phyloP scores from a whole-genome alignment of 2,113 vertebrate species.

The Theristicus caerulescens region DNA sequence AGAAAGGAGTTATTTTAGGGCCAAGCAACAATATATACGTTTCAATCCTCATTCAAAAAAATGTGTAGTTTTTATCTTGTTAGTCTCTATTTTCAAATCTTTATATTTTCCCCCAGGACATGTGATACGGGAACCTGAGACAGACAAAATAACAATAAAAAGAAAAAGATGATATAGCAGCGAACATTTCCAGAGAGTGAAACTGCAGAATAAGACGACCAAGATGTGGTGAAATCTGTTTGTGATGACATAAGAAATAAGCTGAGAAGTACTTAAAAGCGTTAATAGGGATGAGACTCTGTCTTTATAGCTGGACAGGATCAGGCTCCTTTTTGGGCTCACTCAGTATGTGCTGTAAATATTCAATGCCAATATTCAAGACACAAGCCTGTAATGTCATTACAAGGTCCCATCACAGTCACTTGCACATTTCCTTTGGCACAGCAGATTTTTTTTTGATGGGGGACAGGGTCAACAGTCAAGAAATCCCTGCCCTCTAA shows the following conservation, averaged over 20 bases:
- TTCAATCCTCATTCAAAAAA: background rate
- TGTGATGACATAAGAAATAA: background rate
- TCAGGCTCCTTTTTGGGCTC: background rate
- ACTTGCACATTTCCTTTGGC: conserved; percentile 59
- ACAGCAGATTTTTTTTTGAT: conserved; percentile 60
- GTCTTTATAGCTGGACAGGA: background rate
- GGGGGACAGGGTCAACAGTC: conserved; percentile 49
- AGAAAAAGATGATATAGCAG: background rate
- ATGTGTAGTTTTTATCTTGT: background rate
- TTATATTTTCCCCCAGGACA: background rate
- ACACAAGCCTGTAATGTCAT: conserved; percentile 51
- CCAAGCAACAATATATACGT: background rate
- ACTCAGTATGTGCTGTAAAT: conserved; percentile 8
- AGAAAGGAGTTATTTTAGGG: background rate
- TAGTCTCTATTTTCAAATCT: background rate
- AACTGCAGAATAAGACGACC: background rate
- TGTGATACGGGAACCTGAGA: background rate
- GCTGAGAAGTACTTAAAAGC: background rate
- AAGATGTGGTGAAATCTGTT: background rate
- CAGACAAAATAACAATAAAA: background rate
- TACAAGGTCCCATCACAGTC: conserved; percentile 63
- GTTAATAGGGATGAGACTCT: background rate
- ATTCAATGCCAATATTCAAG: conserved; percentile 33
- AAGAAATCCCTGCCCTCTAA: conserved; percentile 59
- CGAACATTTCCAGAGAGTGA: background rate